phyloP scores from a whole-genome alignment of 2,888 invertebrate species.

The Pyrrhia umbra region DNA sequence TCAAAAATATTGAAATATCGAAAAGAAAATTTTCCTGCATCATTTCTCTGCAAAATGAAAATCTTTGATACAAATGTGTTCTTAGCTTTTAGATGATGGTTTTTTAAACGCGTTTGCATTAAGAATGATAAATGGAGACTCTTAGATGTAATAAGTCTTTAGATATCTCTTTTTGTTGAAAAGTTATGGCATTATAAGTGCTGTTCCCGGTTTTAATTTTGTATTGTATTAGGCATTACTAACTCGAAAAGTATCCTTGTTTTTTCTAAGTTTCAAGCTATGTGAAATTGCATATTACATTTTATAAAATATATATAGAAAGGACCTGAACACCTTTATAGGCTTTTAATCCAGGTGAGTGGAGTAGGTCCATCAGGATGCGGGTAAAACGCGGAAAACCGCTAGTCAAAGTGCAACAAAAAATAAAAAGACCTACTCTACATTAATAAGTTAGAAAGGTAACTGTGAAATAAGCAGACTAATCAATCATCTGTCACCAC shows the following conservation, averaged over 20 bases:
- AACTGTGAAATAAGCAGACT: background rate
- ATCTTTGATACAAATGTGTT: slow-evolving; percentile 23
- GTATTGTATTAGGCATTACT: too few relatives aligned
- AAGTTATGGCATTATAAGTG: background rate
- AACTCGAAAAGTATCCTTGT: too few relatives aligned
- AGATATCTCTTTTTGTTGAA: background rate
- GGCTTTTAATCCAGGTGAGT: too few relatives aligned
- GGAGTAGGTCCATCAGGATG: too few relatives aligned
- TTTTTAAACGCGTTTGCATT: slow-evolving; percentile 17
- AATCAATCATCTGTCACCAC: background rate
- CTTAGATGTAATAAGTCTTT: background rate
- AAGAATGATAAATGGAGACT: slow-evolving; percentile 1
- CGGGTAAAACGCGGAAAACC: too few relatives aligned
- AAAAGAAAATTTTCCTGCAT: slow-evolving; percentile 7
- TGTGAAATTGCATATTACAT: too few relatives aligned
- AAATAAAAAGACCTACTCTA: background rate
- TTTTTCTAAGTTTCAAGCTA: too few relatives aligned
- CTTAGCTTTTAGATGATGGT: slow-evolving; percentile 7
- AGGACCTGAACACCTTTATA: too few relatives aligned
- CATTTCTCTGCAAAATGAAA: slow-evolving; percentile 10
- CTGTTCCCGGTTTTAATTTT: background rate
- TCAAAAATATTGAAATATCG: slow-evolving; percentile 30
- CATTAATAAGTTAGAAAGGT: too few relatives aligned
- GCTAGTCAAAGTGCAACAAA: too few relatives aligned
- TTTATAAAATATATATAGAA: too few relatives aligned